Base-by-base conservation (phyloP, 2,797 vertebrate species). In the Channallabes apus region DNA sequence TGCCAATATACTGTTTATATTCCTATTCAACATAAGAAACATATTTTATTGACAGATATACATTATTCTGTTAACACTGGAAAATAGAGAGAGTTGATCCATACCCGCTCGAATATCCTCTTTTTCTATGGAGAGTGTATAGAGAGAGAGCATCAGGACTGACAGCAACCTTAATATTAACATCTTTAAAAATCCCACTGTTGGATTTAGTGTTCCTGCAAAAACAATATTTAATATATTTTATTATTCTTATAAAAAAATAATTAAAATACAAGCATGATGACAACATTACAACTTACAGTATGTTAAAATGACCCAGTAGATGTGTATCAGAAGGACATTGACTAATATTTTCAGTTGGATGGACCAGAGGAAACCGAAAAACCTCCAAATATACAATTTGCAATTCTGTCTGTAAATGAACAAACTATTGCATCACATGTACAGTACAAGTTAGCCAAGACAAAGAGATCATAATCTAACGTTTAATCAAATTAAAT, bases 51-150 rank as follows among this genome's bases (percentile, higher is more conserved):
- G 24, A 79, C 35, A 62, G 14, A 61, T 35, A 41, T 9, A 46
- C 15, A 64, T 46, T 80, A 79, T 64, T 18, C 4, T 79, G 2
- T 38, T 62, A 41, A 64, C n/a, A 62, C 4, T 54, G 51, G 17
- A 77, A 77, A 77, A 79, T n/a, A 64, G 35, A 69, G 14, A 73
- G 20, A 15, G 20, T 76, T 32, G 20, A 69, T 59, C 0, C 15
- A 22, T 89, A 95, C 95, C 95, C 83, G 94, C 95, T 90, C 92
- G 90, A 84, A 92, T 86, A 56, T 91, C 91, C 6, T 94, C 90
- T 2, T 93, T 92, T 51, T 93, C 91, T 86, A 84, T 83, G 32
- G 92, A 92, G 12, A 89, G 88, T 82, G 89, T 82, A 6, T 51
- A 62, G 1, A 27, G 84, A 87, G 94, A 84, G 1, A 94, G 82